Percentiles rank a stretch among this genome's conserved stretches.
Evolutionary conservation across 2,113 vertebrate genomes (phyloP).

Genomic region (Myxocyprinus asiaticus): DNA sequence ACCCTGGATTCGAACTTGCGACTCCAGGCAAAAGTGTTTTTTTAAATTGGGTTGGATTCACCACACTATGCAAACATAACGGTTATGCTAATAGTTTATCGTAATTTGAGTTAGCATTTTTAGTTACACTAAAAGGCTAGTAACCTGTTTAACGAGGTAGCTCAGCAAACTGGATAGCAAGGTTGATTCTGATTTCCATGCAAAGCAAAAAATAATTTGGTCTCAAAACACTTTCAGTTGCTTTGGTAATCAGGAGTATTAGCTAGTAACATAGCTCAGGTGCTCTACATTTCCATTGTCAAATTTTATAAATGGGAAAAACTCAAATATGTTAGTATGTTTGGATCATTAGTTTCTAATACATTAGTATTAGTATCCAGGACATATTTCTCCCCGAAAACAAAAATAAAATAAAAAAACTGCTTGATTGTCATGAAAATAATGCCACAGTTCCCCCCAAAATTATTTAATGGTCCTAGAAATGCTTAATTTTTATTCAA

Average conservation of each 20-base stretch:
- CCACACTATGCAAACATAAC: neutral
- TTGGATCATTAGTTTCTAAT: too few relatives aligned
- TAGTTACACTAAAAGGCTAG: conserved; percentile 22
- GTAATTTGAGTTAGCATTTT: neutral
- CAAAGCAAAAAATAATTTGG: conserved; percentile 23
- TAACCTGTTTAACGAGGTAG: conserved; percentile 48
- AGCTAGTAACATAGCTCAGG: conserved; percentile 17
- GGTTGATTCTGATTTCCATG: conserved; percentile 39
- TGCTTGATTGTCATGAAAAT: too few relatives aligned
- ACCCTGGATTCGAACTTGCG: too few relatives aligned
- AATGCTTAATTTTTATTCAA: too few relatives aligned
- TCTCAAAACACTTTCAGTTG: neutral
- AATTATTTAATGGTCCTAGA: neutral
- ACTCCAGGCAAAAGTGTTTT: conserved; percentile 33
- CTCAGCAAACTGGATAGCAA: conserved; percentile 44
- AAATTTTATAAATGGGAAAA: neutral
- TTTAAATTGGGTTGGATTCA: neutral
- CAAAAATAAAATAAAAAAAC: too few relatives aligned
- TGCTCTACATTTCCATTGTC: conserved; percentile 40
- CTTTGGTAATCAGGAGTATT: conserved; percentile 41
- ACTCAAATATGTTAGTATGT: neutral
- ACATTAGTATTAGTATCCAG: too few relatives aligned
- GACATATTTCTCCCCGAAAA: too few relatives aligned
- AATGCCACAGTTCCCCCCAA: too few relatives aligned
- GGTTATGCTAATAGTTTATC: neutral